Base-by-base conservation (phyloP, 2,797 vertebrate species). In the Rhynchonycteris naso region DNA sequence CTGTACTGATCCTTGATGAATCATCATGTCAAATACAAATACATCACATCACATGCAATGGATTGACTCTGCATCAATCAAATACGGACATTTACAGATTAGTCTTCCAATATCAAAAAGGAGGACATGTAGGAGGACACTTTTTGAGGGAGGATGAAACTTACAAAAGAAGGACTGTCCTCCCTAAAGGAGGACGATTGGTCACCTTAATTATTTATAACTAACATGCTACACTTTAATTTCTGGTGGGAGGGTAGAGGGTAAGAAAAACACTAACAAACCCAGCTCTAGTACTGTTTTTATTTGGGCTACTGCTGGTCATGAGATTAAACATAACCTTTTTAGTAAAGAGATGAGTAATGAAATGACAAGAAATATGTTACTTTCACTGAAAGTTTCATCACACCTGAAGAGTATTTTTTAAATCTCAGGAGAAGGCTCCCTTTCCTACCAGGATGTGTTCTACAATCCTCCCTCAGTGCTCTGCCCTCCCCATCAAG, bases 311-410 rank as follows among this genome's bases (percentile, higher is more conserved):
- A 35, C 30, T 19, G 11, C 68, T 75, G 33, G 61, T 14, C 14
- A 6, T 38, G 54, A 50, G 61, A 76, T 50, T 35, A 90, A 95
- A 81, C 15, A n/a, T 4, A 71, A 52, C 21, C 75, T 68, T 61
- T 59, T 93, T 28, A 63, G 69, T 22, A 88, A 76, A 80, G 38
- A 80, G 11, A 10, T 61, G 5, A 72, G 5, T 26, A 82, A 91
- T 68, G 54, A 86, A 94, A 81, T 68, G 22, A 56, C 50, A 81
- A 91, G 88, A 80, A 92, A 96, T 74, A 94, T 28, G 10, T 76
- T 95, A 22, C 38, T 71, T 94, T 94, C 54, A 43, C 35, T 26
- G 30, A 88, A 71, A 78, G 58, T 74, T 58, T 69, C 90, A 65
- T 68, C 65, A 59, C 68, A 56, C 24, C 35, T 83, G 47, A 91